A percentile compares a stretch with the other conserved stretches of the same genome.
Conservation (phyloP, 2,113 vertebrate genomes). For the Ammodytes dubius region DNA sequence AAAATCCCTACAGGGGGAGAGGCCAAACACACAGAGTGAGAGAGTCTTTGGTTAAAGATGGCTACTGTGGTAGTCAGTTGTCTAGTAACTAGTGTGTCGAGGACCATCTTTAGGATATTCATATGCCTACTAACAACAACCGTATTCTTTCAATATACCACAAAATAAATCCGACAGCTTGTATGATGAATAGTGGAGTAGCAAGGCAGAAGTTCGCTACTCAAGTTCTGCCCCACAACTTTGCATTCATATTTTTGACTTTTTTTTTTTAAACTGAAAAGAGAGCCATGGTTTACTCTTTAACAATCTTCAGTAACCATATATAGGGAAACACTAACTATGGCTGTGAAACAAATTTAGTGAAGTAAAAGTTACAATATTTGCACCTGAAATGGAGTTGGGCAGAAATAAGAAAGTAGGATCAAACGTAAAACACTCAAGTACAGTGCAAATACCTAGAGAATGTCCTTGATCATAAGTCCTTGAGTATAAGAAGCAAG, state of each 20-base stretch:
- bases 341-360: background rate
- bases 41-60: background rate
- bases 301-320: background rate
- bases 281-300: background rate
- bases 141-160: background rate
- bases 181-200: no score
- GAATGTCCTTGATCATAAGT: no score
- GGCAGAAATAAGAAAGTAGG: background rate
- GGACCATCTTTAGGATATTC: background rate
- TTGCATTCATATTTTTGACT: no score
- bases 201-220: no score
- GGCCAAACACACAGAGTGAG: background rate
- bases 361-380: background rate
- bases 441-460: background rate
- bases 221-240: no score
- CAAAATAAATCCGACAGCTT: no score
- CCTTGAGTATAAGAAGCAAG: no score
- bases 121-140: background rate
- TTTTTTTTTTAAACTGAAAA: no score
- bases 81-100: background rate
- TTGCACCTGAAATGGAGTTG: background rate
- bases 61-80: background rate
- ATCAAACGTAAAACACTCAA: background rate
- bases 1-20: constrained; percentile 89
- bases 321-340: background rate